Evolutionary conservation across 2,113 vertebrate species (phyloP).

Genomic region (Alces alces): DNA sequence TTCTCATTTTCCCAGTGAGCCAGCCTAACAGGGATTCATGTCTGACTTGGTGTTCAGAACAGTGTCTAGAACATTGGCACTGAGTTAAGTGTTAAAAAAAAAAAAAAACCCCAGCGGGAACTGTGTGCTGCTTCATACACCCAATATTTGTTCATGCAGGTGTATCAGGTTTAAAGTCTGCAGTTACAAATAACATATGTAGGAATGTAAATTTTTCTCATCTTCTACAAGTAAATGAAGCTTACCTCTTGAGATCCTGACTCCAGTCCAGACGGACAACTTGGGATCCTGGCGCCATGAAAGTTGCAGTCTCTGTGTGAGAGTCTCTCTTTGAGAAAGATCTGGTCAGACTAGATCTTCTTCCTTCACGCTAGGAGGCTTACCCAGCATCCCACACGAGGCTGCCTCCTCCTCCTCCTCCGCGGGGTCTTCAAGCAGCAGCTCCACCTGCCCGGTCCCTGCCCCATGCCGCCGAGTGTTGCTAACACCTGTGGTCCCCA

Average conservation of each 20-base stretch:
- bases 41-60: conserved; percentile 56
- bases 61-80: conserved; percentile 67
- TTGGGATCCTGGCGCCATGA: fast-evolving
- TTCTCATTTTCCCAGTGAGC: conserved; percentile 32
- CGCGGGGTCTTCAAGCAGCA: not conserved
- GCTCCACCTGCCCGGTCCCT: not conserved
- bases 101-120: conserved; percentile 44
- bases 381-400: not conserved
- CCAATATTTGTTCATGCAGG: not conserved
- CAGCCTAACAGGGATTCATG: conserved; percentile 42
- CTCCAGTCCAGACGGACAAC: not conserved
- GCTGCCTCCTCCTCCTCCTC: not conserved
- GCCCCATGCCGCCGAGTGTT: fast-evolving
- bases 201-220: not conserved
- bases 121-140: not conserved
- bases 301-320: fast-evolving
- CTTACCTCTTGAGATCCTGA: not conserved
- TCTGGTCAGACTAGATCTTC: not conserved
- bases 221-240: not conserved
- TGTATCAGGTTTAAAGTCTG: conserved; percentile 2
- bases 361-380: not conserved
- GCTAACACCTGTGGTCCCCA: not conserved
- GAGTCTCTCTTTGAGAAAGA: not conserved
- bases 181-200: not conserved
- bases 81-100: not conserved